Evolutionary conservation across 1,140 invertebrate species (phyloP).

Genomic region (Sesamia nonagrioides): DNA sequence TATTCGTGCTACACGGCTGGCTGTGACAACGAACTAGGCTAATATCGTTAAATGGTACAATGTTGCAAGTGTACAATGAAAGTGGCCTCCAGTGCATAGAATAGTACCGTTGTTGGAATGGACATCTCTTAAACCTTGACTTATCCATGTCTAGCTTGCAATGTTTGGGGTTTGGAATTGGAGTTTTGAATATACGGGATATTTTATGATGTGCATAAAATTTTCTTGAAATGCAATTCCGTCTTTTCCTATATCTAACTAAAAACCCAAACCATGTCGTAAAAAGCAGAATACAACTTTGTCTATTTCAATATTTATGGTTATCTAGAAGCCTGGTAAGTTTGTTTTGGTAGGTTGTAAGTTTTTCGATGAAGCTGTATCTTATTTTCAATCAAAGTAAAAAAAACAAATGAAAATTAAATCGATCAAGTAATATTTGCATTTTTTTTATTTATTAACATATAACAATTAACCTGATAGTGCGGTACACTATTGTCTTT

Average conservation of each 20-base stretch:
- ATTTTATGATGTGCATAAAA: background rate
- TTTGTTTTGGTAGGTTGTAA: too few species aligned
- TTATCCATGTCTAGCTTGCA: conserved; percentile 14
- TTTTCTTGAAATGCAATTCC: background rate
- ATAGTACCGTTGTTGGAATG: conserved; percentile 48
- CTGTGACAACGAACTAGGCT: conserved; percentile 63
- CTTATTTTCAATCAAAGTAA: too few species aligned
- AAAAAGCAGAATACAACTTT: background rate
- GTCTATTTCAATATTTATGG: too few species aligned
- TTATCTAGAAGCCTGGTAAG: background rate
- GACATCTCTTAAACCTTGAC: conserved; percentile 24
- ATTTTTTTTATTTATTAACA: too few species aligned
- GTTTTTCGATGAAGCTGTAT: too few species aligned
- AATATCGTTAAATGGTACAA: conserved; percentile 74
- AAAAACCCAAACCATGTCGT: background rate
- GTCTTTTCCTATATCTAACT: background rate
- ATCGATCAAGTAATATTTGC: too few species aligned
- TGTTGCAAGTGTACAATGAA: conserved; percentile 62
- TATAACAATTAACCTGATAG: too few species aligned
- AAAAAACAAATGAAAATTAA: too few species aligned
- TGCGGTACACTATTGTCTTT: too few species aligned
- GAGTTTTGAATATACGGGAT: background rate
- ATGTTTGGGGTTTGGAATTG: background rate
- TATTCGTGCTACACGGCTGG: conserved; percentile 58
- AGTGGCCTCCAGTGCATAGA: conserved; percentile 48